Percentiles rank a stretch among this genome's conserved stretches.
Conservation (phyloP, 2,113 vertebrate genomes). For the Empidonax traillii region DNA sequence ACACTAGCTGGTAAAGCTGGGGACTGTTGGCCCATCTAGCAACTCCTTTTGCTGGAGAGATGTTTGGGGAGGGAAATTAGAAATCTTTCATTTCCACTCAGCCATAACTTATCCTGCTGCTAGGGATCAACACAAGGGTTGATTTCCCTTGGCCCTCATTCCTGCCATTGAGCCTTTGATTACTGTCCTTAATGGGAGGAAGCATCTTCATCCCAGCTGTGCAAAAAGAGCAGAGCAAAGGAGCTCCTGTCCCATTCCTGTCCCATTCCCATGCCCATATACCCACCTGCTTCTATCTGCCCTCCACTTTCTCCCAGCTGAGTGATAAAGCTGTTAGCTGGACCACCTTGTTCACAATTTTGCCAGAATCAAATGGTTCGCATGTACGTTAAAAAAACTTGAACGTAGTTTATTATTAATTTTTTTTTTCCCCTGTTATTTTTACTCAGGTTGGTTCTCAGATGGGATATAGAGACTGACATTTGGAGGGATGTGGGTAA, state of each 20-base stretch:
- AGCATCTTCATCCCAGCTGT: background rate
- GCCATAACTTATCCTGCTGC: background rate
- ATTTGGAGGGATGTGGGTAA: background rate
- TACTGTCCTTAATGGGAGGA: rapidly evolving
- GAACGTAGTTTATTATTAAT: background rate
- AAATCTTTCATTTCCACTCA: background rate
- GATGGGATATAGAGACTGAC: background rate
- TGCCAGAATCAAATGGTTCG: background rate
- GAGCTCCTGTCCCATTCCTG: background rate
- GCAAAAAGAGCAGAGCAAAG: background rate
- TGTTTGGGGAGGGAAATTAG: background rate
- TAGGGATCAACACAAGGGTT: background rate
- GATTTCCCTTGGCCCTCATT: background rate
- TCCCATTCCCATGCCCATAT: background rate
- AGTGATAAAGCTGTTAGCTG: background rate
- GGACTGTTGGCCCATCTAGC: background rate
- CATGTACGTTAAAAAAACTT: background rate
- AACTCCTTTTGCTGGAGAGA: background rate
- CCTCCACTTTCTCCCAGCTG: background rate
- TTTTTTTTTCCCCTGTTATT: background rate
- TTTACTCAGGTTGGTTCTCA: background rate
- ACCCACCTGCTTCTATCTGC: background rate
- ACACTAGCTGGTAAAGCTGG: background rate
- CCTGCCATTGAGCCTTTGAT: background rate
- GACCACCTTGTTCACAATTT: background rate